Evolutionary conservation across 2,113 vertebrate genomes (phyloP), one percentile per base, ranked within the genome.

Genomic region (Chaetodon trifascialis): DNA sequence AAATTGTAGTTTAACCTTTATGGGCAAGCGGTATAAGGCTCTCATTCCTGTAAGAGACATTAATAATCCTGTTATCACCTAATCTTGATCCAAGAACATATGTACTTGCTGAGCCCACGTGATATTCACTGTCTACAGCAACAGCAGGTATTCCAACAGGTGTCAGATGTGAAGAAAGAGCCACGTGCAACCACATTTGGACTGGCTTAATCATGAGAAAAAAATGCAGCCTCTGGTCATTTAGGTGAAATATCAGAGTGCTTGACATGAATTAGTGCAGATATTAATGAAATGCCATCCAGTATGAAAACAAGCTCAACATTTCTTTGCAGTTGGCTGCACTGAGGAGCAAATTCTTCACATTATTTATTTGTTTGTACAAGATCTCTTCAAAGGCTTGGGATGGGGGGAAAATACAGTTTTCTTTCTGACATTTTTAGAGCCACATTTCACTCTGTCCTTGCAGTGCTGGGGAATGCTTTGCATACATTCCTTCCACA

Each of bases 351-450:
- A 91, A 91, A 94, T 94, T 93, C 93, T 90, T 91, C 86, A 92
- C 84, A 91, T 94, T 90, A 91, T 92, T 91, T 90, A 88, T 93
- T 91, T 94, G 92, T 93, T 94, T 88, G 82, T 85, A 91, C 74
- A 93, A 88, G 87, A 91, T 85, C 81, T 86, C 90, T 91, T 92
- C 85, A 92, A 94, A 93, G 80, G 80, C 79, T 89, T 78, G 60
- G 66, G 86, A 88, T 84, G 84, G 69, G 52, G 73, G 74, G 8
- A 84, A 89, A 87, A 90, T 82, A 70, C 77, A 42, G 36, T 91
- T 89, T 91, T 86, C 70, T 79, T 88, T 84, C 88, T 88, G 89
- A 93, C 88, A 90, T 93, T 93, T 92, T 93, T 85, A 93, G 84
- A 88, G 88, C 86, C 88, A 84, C 89, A 86, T 88, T 93, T 94